Base-by-base conservation (phyloP, 2,113 vertebrate genomes). In the Siphamia tubifer region DNA sequence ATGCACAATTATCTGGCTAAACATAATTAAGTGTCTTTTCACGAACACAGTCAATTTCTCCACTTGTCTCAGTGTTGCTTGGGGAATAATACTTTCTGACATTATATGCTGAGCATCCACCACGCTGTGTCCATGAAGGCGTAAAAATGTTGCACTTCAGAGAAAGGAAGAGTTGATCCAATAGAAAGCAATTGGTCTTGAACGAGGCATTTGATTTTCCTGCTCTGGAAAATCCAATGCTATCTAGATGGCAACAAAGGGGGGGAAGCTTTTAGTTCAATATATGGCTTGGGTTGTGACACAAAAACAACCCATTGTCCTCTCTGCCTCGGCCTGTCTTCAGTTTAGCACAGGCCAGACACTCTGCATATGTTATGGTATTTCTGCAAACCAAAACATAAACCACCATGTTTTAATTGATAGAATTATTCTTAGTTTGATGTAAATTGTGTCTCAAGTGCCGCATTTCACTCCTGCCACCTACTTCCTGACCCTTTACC, bases 171-270 rank as follows among this genome's bases (percentile, higher is more conserved):
- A 85, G 65, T 51, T 27, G n/a, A 75, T 77, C 69, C 74, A 72
- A 85, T 74, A 81, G 69, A 86, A 70, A 69, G 74, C 83, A 85
- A 88, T 85, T 82, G 85, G 60, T 89, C 85, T 90, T 89, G 81
- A 89, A 83, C 2, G 47, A 70, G 68, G 68, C 81, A 42, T 90
- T 90, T 85, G 89, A 89, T 90, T 89, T 90, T 89, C 76, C 89
- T 82, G 80, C 77, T 65, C 61, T 89, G 89, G 87, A 90, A 90
- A 90, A 90, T 87, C 83, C 82, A 87, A 87, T 86, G 69, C 60
- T 74, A 76, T 88, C 79, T 79, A 55, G 71, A 79, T 78, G 67
- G 74, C 54, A 81, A 74, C 61, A 74, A 62, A 74, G 24, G 24
- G 75, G 44, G 30, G 35, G n/a, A 15, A 43, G 65, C 61, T 75